Base-by-base conservation (phyloP, 2,888 invertebrate genomes). In the Catocala sponsa region DNA sequence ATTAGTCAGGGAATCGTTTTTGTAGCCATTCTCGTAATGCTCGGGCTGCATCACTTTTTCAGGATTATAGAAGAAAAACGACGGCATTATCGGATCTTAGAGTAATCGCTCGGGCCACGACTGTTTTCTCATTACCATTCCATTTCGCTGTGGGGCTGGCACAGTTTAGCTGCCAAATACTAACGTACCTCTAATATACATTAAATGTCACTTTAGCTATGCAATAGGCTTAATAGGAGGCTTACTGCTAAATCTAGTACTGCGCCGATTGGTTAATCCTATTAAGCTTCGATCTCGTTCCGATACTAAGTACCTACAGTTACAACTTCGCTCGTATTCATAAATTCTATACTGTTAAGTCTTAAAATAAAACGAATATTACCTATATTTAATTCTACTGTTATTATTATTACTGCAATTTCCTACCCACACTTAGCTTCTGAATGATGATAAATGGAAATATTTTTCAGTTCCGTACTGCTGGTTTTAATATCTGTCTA, bases 61-160 rank as follows among this genome's bases (percentile, higher is more conserved):
- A 90, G 89, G 91, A 91, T 92, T 91, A 91, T 88, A 85, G 87
- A 87, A 91, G 91, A 92, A 86, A 90, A 91, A 91, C 90, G 91
- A 86, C 77, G 85, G 89, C 80, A 88, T 91, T 91, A 92, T 92
- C 90, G 91, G 89, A 90, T 90, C 88, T 91, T 88, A 88, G 82
- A 87, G 87, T 90, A 90, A 91, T 90, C 88, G 88, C 79, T 78
- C 74, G 81, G 74, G 78, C 80, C 81, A 79, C 80, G 82, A 86
- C 84, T 87, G 87, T 84, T 88, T 88, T 87, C 89, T 88, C 89
- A 91, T 91, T 90, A 88, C 84, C 83, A 86, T 88, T 84, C 81
- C 81, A 82, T 86, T 87, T 81, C 78, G 76, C 75, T 72, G 68
- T 76, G 78, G 65, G 68, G 69, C 63, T 68, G 62, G 58, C 56